phyloP scores from a whole-genome alignment of 2,797 vertebrate species.

The Macrochelys suwanniensis region DNA sequence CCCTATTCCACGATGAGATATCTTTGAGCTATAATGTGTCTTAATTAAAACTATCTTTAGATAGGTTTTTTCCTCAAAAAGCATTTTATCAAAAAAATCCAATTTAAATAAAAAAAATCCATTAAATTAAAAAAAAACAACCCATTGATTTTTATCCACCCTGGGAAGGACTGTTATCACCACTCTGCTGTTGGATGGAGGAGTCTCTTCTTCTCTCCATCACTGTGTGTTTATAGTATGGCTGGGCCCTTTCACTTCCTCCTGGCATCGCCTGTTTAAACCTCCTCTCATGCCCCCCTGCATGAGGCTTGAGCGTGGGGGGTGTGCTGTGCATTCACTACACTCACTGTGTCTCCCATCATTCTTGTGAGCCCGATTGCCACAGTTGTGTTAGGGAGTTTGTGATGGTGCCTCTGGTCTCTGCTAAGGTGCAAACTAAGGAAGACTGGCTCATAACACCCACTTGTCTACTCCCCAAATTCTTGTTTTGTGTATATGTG shows the following conservation, averaged over 20 bases:
- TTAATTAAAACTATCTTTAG: no score
- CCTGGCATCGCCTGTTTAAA: neutral
- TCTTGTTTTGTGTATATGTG: rapidly evolving
- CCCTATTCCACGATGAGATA: no score
- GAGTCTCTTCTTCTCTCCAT: neutral
- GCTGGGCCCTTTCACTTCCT: neutral
- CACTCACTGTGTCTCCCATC: neutral
- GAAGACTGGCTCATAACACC: neutral
- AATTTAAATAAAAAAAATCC: no score
- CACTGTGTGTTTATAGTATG: neutral
- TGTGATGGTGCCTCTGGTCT: neutral
- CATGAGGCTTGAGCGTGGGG: neutral
- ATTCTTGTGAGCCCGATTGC: neutral
- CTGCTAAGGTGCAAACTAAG: neutral
- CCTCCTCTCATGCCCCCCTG: neutral
- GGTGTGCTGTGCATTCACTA: neutral
- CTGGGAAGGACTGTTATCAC: neutral
- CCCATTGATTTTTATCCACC: no score
- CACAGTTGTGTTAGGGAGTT: neutral
- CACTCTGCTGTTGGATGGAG: neutral
- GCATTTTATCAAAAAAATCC: no score
- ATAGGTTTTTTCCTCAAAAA: no score
- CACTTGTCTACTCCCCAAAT: neutral
- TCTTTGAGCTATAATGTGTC: no score
- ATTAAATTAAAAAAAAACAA: no score